These are phyloP conservation scores for Biston stratarius DNA, from an alignment of 2,888 invertebrate genomes.

Conservation along the genomic window DNA sequence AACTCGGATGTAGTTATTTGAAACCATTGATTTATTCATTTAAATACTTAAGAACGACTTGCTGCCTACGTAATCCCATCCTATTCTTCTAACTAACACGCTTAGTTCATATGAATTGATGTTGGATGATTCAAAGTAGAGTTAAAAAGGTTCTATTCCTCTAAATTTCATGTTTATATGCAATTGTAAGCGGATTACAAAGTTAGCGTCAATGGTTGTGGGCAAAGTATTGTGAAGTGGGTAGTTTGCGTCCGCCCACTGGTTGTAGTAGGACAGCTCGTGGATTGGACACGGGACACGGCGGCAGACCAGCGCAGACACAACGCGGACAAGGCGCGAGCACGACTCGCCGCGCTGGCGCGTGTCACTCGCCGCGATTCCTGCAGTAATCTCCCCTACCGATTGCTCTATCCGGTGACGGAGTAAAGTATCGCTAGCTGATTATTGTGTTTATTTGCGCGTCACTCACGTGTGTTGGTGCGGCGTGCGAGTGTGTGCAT, in stretches of 20 bases:
- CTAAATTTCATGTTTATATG: constrained; percentile 53
- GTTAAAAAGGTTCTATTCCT: constrained; percentile 47
- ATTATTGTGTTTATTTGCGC: constrained; percentile 85
- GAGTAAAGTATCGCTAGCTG: constrained; percentile 85
- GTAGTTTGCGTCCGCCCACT: constrained; percentile 57
- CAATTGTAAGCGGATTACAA: constrained; percentile 66
- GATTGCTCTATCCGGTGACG: constrained; percentile 85
- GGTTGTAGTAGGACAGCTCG: constrained; percentile 16
- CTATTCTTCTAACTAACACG: constrained; percentile 6
- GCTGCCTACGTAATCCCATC: constrained; percentile 12
- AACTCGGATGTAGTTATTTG: background rate
- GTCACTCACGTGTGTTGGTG: constrained; percentile 73
- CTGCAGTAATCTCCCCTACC: constrained; percentile 75
- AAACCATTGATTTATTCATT: background rate
- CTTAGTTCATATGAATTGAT: constrained; percentile 15
- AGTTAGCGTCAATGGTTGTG: constrained; percentile 61
- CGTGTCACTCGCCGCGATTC: constrained; percentile 76
- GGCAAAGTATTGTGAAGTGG: constrained; percentile 55
- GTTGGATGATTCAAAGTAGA: constrained; percentile 37
- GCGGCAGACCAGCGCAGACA: constrained; percentile 39
- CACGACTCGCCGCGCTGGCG: constrained; percentile 50
- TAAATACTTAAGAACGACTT: background rate
- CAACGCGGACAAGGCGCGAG: constrained; percentile 28
- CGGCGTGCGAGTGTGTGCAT: constrained; percentile 71
- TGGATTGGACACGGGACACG: constrained; percentile 16